Conservation (phyloP, 2,888 invertebrate species). For the Masnerella sp. region DNA sequence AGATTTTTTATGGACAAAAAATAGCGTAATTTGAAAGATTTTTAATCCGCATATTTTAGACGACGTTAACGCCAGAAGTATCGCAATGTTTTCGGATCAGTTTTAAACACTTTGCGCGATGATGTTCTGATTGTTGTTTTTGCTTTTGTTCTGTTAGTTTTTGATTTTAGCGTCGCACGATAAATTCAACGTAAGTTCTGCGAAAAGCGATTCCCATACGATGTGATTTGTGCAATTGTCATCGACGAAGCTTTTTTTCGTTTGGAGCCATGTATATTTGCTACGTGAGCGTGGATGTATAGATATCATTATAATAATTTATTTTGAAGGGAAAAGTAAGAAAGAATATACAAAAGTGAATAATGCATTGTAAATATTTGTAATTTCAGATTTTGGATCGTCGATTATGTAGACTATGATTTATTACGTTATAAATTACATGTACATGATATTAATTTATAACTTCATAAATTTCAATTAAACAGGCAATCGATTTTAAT, state of each 20-base stretch:
- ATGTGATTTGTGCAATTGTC: slow-evolving; percentile 35
- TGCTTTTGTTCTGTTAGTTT: neutral
- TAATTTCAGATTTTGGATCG: slow-evolving; percentile 21
- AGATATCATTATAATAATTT: slow-evolving; percentile 52
- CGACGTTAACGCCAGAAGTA: neutral
- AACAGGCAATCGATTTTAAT: slow-evolving; percentile 2
- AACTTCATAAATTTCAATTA: slow-evolving; percentile 5
- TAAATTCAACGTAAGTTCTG: slow-evolving; percentile 2
- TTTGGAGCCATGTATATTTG: slow-evolving; percentile 21
- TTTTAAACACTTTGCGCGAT: slow-evolving; percentile 3
- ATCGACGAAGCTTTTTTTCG: neutral
- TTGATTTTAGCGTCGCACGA: neutral
- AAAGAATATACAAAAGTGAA: neutral
- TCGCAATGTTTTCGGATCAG: slow-evolving; percentile 8
- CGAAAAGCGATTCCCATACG: neutral
- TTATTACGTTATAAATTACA: slow-evolving; percentile 24
- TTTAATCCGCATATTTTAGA: slow-evolving; percentile 7
- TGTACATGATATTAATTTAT: slow-evolving; percentile 25
- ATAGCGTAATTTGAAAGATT: slow-evolving; percentile 1
- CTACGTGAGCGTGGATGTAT: slow-evolving; percentile 37
- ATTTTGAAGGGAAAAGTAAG: slow-evolving; percentile 26
- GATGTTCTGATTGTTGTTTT: neutral
- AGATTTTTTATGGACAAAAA: slow-evolving; percentile 4
- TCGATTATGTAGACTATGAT: slow-evolving; percentile 1
- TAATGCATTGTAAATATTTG: slow-evolving; percentile 13